These are phyloP conservation scores for Sphaerodactylus townsendi DNA, from an alignment of 2,113 vertebrate genomes.

Conservation along the genomic window DNA sequence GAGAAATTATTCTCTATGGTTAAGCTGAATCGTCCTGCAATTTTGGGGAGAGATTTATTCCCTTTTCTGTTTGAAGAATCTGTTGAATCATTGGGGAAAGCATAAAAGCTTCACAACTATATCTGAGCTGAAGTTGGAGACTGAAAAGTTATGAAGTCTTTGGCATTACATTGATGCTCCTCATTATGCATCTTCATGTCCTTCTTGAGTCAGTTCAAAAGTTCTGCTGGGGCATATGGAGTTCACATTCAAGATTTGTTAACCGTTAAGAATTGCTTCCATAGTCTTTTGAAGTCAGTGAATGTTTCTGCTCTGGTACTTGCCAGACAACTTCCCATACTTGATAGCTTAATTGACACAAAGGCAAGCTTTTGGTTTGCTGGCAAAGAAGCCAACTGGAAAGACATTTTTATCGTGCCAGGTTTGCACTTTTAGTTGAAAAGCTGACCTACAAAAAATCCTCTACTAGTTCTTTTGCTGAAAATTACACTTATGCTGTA, in stretches of 20 bases:
- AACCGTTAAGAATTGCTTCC: slow-evolving; percentile 1
- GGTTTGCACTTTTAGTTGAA: slow-evolving; percentile 30
- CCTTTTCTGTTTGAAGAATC: neutral
- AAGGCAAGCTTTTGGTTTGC: slow-evolving; percentile 11
- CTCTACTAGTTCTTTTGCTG: slow-evolving; percentile 27
- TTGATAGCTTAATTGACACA: slow-evolving; percentile 21
- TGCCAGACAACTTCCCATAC: slow-evolving; percentile 16
- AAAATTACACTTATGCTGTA: neutral
- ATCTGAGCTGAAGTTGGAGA: neutral
- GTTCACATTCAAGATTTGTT: slow-evolving; percentile 25
- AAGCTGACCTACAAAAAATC: slow-evolving; percentile 44
- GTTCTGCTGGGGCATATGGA: neutral
- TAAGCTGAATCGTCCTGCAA: neutral
- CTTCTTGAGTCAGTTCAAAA: neutral
- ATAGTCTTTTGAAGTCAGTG: slow-evolving; percentile 29
- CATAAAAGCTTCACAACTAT: neutral
- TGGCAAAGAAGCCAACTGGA: slow-evolving; percentile 27
- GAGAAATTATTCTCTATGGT: neutral
- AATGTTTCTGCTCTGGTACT: slow-evolving; percentile 28
- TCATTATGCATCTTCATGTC: neutral
- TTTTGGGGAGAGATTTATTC: neutral
- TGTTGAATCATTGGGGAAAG: neutral
- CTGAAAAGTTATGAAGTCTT: neutral
- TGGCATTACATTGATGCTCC: neutral
- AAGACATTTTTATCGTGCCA: slow-evolving; percentile 14